Percentiles rank a stretch among this genome's conserved stretches.
Conservation (phyloP, 1,140 invertebrate species). For the Drosophila erecta region DNA sequence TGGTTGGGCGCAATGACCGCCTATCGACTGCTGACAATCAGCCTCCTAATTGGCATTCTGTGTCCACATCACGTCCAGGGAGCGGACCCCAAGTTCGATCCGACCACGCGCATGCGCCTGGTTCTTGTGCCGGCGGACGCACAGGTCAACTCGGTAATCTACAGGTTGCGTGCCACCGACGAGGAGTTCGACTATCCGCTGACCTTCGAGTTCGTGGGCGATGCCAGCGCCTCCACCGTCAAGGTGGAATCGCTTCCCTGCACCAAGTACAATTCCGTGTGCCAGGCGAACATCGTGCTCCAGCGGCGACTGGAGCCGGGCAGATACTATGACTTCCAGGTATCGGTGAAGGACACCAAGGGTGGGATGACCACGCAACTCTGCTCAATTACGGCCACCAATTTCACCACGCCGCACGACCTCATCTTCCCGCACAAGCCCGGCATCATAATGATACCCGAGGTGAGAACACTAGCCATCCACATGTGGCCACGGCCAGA, state of each 20-base stretch:
- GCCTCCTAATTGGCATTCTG: slow-evolving; percentile 80
- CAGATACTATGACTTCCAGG: slow-evolving; percentile 92
- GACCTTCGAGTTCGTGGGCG: slow-evolving; percentile 90
- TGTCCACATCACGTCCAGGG: slow-evolving; percentile 79
- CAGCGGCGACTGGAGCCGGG: slow-evolving; percentile 90
- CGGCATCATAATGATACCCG: slow-evolving; percentile 91
- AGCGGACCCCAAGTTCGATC: slow-evolving; percentile 92
- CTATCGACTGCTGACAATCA: slow-evolving; percentile 82
- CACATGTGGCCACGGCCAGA: slow-evolving; percentile 20
- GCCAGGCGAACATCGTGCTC: slow-evolving; percentile 93
- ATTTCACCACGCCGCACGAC: slow-evolving; percentile 91
- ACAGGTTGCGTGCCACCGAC: slow-evolving; percentile 93
- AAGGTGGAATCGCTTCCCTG: slow-evolving; percentile 92
- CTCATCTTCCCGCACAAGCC: slow-evolving; percentile 94
- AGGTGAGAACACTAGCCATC: slow-evolving; percentile 86
- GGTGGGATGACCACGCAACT: slow-evolving; percentile 91
- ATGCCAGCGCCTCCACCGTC: slow-evolving; percentile 89
- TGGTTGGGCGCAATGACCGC: slow-evolving; percentile 78
- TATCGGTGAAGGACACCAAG: slow-evolving; percentile 91
- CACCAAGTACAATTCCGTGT: slow-evolving; percentile 92
- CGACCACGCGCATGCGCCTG: slow-evolving; percentile 91
- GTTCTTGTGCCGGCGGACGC: slow-evolving; percentile 93
- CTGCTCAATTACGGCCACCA: slow-evolving; percentile 93
- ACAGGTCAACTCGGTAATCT: slow-evolving; percentile 92
- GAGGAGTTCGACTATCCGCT: slow-evolving; percentile 94